These are phyloP conservation scores for Temnothorax curvispinosus DNA, from an alignment of 1,140 invertebrate species.

Conservation along the genomic window DNA sequence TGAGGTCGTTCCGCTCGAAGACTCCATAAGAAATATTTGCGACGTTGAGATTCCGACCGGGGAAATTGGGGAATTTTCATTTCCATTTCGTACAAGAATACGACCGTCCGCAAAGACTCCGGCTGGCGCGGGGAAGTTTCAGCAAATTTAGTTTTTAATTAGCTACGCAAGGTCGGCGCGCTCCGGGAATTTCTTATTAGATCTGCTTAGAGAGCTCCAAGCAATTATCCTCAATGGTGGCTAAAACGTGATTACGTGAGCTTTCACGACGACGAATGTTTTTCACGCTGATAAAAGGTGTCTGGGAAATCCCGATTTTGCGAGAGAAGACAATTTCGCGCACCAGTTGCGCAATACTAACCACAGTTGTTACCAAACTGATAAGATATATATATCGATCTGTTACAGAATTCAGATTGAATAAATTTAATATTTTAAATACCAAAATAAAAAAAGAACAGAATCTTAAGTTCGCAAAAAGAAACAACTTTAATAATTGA, in stretches of 20 bases:
- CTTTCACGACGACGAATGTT: conserved; percentile 45
- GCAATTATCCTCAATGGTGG: conserved; percentile 46
- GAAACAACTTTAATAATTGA: not conserved
- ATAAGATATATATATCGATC: not conserved
- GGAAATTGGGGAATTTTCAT: conserved; percentile 27
- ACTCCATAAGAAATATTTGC: not conserved
- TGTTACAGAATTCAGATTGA: not conserved
- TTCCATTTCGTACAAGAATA: not conserved
- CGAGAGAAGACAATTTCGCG: conserved; percentile 22
- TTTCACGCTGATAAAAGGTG: conserved; percentile 35
- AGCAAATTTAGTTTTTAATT: conserved; percentile 58
- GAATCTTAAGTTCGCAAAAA: not conserved
- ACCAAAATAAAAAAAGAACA: not conserved
- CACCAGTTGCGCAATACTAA: conserved; percentile 4
- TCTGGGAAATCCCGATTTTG: conserved; percentile 9
- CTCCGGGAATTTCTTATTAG: conserved; percentile 50
- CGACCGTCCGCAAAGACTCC: not conserved
- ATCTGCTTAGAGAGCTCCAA: conserved; percentile 45
- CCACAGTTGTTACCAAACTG: not conserved
- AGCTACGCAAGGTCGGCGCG: conserved; percentile 14
- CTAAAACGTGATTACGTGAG: conserved; percentile 35
- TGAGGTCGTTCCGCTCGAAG: not conserved
- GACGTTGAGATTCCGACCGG: not conserved
- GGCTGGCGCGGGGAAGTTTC: conserved; percentile 13
- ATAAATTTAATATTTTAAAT: not conserved